Base-by-base conservation (phyloP, 2,797 vertebrate species). In the Heliangelus exortis region DNA sequence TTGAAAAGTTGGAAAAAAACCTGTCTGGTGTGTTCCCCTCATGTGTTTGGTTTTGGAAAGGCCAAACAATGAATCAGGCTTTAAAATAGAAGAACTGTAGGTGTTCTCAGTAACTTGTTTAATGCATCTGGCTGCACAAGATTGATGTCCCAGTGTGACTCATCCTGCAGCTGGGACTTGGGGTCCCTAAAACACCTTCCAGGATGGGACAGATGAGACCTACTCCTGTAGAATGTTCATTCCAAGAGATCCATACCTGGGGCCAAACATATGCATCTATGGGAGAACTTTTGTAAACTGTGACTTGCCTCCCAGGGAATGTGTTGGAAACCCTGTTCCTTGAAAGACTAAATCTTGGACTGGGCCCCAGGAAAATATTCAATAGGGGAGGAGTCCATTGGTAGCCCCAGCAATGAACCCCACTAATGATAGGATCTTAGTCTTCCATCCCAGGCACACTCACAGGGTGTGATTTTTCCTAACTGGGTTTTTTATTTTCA, bases 31-130 rank as follows among this genome's bases (percentile, higher is more conserved):
- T 63, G 53, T 74, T 89, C 58, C 31, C 69, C 23, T 83, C 66
- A 54, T 72, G 68, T 19, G 41, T 91, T 93, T 87, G 58, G 41
- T 68, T 95, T 91, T 89, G 84, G 89, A 94, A 96, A 94, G 91
- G 86, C 87, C 92, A 89, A 90, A 89, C 86, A 89, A 62, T 94
- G 93, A 95, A 95, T 95, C 94, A 95, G 90, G 62, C 34, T 96
- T 77, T 90, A 43, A 95, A 93, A 93, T 58, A 63, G 81, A 90
- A 93, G 84, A 84, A 34, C 68, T 55, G 92, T 95, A 78, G 89
- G 92, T 93, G 94, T 94, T 92, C 61, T 68, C 36, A 25, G 45
- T 15, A 57, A 25, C 43, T 75, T 80, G 55, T 63, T 87, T 90
- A 29, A 82, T 82, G 62, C 75, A 87, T 74, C 82, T 81, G 47